Conservation (phyloP, 2,888 invertebrate genomes). For the Aphodius granarius region DNA sequence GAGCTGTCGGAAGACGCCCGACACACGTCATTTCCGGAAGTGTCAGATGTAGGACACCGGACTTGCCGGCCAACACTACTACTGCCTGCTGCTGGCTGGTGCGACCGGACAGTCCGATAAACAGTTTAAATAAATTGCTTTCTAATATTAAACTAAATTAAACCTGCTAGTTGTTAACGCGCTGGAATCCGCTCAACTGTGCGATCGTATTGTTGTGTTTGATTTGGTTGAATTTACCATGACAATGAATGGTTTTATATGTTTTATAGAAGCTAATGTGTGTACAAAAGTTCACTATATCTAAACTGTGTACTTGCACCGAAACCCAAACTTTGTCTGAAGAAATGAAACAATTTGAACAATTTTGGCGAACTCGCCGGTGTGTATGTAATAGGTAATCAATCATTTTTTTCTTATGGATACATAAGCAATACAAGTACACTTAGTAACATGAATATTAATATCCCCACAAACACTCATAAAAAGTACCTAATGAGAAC, state of each 20-base stretch:
- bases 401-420: too few relatives aligned
- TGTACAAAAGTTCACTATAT: too few relatives aligned
- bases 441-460: too few relatives aligned
- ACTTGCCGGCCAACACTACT: slow-evolving; percentile 25
- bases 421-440: too few relatives aligned
- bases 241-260: neutral
- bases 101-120: slow-evolving; percentile 22
- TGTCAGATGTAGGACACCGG: slow-evolving; percentile 49
- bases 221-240: neutral
- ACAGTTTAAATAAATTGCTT: slow-evolving; percentile 35
- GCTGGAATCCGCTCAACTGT: neutral
- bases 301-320: too few relatives aligned
- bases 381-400: neutral
- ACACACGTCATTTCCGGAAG: slow-evolving; percentile 55
- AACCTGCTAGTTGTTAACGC: neutral
- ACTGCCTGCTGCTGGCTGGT: slow-evolving; percentile 3
- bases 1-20: slow-evolving; percentile 54
- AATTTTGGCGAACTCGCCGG: neutral
- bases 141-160: slow-evolving; percentile 30
- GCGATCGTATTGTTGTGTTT: neutral
- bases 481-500: too few relatives aligned
- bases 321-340: neutral
- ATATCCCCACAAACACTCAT: too few relatives aligned
- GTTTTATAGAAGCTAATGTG: too few relatives aligned
- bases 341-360: neutral